Conservation (phyloP, 2,888 invertebrate species). For the Diadromus collaris region DNA sequence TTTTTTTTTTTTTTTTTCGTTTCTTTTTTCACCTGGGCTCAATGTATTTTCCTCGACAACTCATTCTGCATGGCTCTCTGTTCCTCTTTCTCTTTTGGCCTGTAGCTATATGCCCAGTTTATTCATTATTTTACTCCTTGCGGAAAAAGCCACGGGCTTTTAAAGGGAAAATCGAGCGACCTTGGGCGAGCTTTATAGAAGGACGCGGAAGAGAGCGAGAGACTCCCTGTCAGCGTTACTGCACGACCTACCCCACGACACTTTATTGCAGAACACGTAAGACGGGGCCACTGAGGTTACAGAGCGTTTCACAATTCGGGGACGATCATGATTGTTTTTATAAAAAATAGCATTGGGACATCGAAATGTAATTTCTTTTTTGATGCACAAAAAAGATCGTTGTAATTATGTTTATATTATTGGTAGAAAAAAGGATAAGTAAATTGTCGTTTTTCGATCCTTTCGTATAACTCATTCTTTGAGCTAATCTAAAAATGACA, state of each 20-base stretch:
- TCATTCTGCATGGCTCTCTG: background rate
- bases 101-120: background rate
- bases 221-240: slow-evolving; percentile 7
- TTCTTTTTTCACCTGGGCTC: background rate
- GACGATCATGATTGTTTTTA: background rate
- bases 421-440: no score
- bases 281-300: background rate
- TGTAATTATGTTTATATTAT: no score
- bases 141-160: slow-evolving; percentile 27
- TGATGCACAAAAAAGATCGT: no score
- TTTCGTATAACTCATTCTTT: background rate
- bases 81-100: background rate
- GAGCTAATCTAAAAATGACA: background rate
- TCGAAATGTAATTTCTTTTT: no score
- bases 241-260: slow-evolving; percentile 5
- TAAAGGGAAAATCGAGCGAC: slow-evolving; percentile 41
- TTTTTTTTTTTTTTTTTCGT: background rate
- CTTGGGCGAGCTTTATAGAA: slow-evolving; percentile 29
- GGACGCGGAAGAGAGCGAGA: slow-evolving; percentile 5
- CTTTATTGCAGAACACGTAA: slow-evolving; percentile 26
- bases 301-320: slow-evolving; percentile 24
- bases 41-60: background rate
- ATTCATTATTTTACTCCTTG: slow-evolving; percentile 31
- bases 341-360: background rate
- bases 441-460: no score